Evolutionary conservation across 2,797 vertebrate species (phyloP), one percentile per base, ranked within the genome.

Genomic region (Hafferia zeledoni): DNA sequence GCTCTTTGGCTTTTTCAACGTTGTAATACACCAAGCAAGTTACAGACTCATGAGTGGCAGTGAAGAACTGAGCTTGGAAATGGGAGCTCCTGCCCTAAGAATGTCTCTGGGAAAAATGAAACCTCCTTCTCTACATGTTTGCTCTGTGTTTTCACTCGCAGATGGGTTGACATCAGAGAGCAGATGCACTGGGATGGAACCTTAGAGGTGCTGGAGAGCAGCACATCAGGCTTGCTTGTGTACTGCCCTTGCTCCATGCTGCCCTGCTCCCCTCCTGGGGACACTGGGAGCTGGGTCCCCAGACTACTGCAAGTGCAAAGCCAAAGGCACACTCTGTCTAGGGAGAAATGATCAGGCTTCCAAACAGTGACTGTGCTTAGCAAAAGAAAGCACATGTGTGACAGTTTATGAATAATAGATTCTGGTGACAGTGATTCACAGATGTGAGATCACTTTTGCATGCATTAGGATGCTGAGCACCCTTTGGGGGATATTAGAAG

Each of bases 161-260:
- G 53, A 16, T 0, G 0, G 60, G 14, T 37, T 0, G 0, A 25
- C 35, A n/a, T 30, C 2, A 1, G 15, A 37, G 25, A 35, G 31
- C 22, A 43, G 64, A 46, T 2, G 6, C 0, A 1, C 37, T 11
- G 19, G 33, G 5, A 1, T 47, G 30, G 46, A 81, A 23, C 6
- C 17, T 57, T 5, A 1, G 1, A 10, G 28, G 59, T 2, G 18
- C 35, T 5, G 3, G 25, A 78, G 41, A 24, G 39, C 37, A 11
- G 6, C 37, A 7, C 0, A 2, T 28, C 37, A 37, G 43, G 35
- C 37, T 39, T 4, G 14, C 27, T 37, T 78, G 35, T 0, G 49
- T 50, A 27, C 39, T 37, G 53, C 31, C 64, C 41, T 49, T 20
- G 23, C 46, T 81, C 41, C 0, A 2, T 35, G 1, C 27, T 37